These are phyloP conservation scores for Masticophis lateralis DNA, from an alignment of 2,797 vertebrate genomes.

Conservation along the genomic window DNA sequence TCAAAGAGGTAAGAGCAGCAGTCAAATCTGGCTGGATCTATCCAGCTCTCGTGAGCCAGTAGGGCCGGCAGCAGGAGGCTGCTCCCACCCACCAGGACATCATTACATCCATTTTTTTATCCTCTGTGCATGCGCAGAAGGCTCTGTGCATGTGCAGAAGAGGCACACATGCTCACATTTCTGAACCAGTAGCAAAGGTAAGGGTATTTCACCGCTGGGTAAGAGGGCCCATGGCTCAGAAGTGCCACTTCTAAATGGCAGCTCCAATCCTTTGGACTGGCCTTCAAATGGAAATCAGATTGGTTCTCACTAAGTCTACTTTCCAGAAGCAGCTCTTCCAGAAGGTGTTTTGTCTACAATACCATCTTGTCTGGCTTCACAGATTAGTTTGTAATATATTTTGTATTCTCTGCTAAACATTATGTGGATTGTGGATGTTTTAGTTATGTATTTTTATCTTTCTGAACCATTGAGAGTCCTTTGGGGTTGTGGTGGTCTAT, in stretches of 20 bases:
- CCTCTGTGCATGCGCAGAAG: no score
- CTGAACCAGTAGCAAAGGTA: no score
- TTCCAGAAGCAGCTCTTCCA: neutral
- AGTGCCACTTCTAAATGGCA: neutral
- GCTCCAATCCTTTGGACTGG: neutral
- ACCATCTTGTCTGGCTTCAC: neutral
- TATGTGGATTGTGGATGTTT: neutral
- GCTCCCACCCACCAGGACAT: no score
- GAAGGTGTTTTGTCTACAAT: neutral
- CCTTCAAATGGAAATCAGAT: neutral
- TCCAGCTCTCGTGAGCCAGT: no score
- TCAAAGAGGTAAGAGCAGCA: neutral
- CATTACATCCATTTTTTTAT: no score
- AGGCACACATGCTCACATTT: no score
- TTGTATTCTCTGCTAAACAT: neutral
- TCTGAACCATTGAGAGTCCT: neutral
- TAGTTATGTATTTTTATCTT: neutral
- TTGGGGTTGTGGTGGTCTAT: neutral
- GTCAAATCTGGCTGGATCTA: no score
- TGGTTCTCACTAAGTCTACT: neutral
- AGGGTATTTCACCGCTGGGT: neutral
- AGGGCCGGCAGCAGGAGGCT: no score
- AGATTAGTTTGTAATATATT: neutral
- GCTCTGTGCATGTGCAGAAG: no score
- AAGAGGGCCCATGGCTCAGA: neutral